phyloP scores from a whole-genome alignment of 2,888 invertebrate species.

The Ariolimax columbianus region DNA sequence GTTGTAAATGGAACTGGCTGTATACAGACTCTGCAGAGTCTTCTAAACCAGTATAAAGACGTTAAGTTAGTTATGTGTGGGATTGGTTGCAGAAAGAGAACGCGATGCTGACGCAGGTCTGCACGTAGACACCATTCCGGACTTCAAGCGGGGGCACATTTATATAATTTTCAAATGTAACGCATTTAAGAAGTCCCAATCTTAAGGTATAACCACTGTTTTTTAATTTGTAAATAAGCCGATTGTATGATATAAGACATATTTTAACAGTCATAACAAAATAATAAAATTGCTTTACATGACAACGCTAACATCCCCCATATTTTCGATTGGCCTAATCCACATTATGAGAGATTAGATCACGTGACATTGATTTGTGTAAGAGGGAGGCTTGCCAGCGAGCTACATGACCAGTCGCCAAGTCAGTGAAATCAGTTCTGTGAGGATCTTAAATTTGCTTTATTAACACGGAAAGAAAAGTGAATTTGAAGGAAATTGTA shows the following conservation, averaged over 20 bases:
- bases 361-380: too few species aligned
- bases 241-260: neutral
- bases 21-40: too few species aligned
- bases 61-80: too few species aligned
- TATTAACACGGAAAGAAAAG: conserved; percentile 1
- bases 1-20: too few species aligned
- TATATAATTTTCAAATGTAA: neutral
- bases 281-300: neutral
- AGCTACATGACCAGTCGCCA: neutral
- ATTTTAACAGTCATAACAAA: neutral
- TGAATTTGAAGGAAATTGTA: conserved; percentile 28
- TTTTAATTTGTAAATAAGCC: neutral
- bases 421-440: conserved; percentile 32
- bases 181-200: neutral
- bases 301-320: neutral
- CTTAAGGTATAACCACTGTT: neutral
- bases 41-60: too few species aligned
- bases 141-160: neutral
- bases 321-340: neutral
- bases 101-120: neutral
- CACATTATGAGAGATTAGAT: neutral
- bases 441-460: conserved; percentile 44
- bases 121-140: neutral
- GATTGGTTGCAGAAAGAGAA: neutral
- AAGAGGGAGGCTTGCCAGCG: too few species aligned